phyloP scores from a whole-genome alignment of 2,888 invertebrate species.

The Lepidocyrtoides sp. region DNA sequence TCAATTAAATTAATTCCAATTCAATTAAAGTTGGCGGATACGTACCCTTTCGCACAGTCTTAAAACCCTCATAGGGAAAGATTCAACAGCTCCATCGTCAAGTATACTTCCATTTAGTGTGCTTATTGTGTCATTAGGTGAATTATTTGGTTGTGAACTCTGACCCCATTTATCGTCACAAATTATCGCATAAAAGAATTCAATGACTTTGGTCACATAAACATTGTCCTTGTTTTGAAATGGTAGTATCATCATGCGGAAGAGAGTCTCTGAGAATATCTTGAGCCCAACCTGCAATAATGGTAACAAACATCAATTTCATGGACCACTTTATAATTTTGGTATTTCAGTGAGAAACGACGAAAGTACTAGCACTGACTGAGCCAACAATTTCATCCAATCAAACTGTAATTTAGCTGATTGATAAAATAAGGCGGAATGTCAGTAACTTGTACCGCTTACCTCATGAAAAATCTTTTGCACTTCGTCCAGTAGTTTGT shows the following conservation, averaged over 20 bases:
- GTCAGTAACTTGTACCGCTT: not conserved
- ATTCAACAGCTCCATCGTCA: constrained; percentile 30
- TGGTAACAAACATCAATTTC: too few relatives aligned
- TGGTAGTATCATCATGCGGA: constrained; percentile 69
- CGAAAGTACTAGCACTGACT: too few relatives aligned
- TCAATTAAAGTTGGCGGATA: not conserved
- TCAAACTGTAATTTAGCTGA: too few relatives aligned
- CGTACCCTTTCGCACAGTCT: constrained; percentile 57
- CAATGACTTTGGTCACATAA: constrained; percentile 7
- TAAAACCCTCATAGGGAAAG: constrained; percentile 52
- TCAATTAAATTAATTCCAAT: not conserved
- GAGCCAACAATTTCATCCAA: too few relatives aligned
- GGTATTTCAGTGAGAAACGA: not conserved
- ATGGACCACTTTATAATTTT: too few relatives aligned
- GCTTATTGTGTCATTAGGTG: constrained; percentile 31
- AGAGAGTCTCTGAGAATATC: constrained; percentile 47
- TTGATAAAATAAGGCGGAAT: too few relatives aligned
- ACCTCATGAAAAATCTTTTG: constrained; percentile 36
- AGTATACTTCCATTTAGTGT: constrained; percentile 6
- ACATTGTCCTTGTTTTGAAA: constrained; percentile 46
- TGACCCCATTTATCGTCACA: constrained; percentile 46
- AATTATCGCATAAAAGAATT: constrained; percentile 55
- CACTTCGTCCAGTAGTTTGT: constrained; percentile 32
- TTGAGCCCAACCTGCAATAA: constrained; percentile 55
- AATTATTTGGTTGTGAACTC: not conserved